phyloP scores from a whole-genome alignment of 2,888 invertebrate species.

The Branchipolynoe longqiensis region DNA sequence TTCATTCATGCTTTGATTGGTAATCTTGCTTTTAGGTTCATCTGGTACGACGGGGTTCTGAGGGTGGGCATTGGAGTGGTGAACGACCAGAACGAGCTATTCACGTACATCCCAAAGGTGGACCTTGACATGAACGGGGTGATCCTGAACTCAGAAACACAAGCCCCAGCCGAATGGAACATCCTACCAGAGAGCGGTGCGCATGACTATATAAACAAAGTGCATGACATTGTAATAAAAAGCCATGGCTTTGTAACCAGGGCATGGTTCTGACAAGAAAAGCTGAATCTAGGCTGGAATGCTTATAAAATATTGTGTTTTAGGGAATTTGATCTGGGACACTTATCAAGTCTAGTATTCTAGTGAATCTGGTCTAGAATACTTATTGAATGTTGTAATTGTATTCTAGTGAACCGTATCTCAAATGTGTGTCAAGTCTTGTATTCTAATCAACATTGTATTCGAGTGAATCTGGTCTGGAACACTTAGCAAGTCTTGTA shows the following conservation, averaged over 20 bases:
- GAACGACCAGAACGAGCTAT: not conserved
- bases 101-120: not conserved
- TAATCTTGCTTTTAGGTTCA: no score
- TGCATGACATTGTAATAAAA: not conserved
- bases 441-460: no score
- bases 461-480: no score
- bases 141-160: not conserved
- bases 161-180: conserved; percentile 7
- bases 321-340: not conserved
- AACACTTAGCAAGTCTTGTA: no score
- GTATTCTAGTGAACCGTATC: no score
- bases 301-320: not conserved
- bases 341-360: not conserved
- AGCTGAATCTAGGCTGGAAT: not conserved
- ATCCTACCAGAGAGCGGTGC: conserved; percentile 22
- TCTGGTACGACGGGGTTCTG: not conserved
- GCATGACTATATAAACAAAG: not conserved
- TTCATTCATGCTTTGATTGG: no score
- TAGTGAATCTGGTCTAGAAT: no score
- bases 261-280: not conserved
- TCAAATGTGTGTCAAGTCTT: no score
- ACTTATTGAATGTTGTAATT: no score
- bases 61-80: not conserved
- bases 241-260: not conserved
- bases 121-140: not conserved